These are phyloP conservation scores for Lampris megalopsis DNA, from an alignment of 2,113 vertebrate species.

Conservation along the genomic window DNA sequence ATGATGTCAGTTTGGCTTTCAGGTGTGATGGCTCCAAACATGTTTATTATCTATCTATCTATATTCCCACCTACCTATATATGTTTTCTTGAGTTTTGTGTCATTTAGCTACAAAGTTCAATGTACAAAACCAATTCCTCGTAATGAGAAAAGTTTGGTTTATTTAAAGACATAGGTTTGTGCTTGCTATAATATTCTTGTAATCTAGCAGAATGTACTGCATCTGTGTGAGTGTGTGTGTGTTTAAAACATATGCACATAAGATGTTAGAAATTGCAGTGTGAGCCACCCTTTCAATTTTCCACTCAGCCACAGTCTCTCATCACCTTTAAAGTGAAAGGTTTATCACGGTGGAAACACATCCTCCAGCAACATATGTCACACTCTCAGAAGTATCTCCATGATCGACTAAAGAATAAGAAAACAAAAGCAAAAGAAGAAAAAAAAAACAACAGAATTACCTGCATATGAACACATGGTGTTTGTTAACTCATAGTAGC, in stretches of 20 bases:
- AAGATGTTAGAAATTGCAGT: slow-evolving; percentile 15
- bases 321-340: slow-evolving; percentile 78
- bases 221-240: slow-evolving; percentile 16
- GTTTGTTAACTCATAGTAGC: slow-evolving; percentile 53
- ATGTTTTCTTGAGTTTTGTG: too few relatives aligned
- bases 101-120: too few relatives aligned
- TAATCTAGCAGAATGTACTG: not conserved
- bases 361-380: slow-evolving; percentile 72
- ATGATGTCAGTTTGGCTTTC: too few relatives aligned
- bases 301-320: slow-evolving; percentile 48
- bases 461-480: slow-evolving; percentile 75
- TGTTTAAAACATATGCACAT: slow-evolving; percentile 6
- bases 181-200: not conserved
- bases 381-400: slow-evolving; percentile 57
- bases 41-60: too few relatives aligned
- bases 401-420: slow-evolving; percentile 46
- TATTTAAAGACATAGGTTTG: not conserved
- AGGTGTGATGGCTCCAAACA: too few relatives aligned
- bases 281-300: slow-evolving; percentile 50
- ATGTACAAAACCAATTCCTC: too few relatives aligned
- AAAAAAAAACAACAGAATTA: slow-evolving; percentile 57
- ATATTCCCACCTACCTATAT: too few relatives aligned
- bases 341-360: slow-evolving; percentile 84
- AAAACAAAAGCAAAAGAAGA: too few relatives aligned
- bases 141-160: too few relatives aligned